These are phyloP conservation scores for Macrophya alboannulata DNA, from an alignment of 2,888 invertebrate genomes.

Conservation along the genomic window DNA sequence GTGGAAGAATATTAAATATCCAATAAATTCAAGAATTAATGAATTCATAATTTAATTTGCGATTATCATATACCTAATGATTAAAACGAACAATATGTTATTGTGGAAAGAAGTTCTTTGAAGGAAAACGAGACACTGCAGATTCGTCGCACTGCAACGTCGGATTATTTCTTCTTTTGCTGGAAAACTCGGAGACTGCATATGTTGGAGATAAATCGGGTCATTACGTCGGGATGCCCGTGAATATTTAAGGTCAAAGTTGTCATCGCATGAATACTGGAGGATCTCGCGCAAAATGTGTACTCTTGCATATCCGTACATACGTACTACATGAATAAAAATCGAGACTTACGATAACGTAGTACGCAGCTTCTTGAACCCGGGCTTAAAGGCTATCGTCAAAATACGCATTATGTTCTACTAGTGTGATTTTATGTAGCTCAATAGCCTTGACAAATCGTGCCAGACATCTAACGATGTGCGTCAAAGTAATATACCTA, in stretches of 20 bases:
- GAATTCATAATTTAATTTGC: not conserved
- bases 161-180: not conserved
- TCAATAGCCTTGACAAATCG: not conserved
- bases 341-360: not conserved
- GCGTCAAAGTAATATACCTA: not conserved
- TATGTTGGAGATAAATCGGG: not conserved
- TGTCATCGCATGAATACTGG: not conserved
- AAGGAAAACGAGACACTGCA: not conserved
- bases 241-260: slow-evolving; percentile 29
- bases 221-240: not conserved
- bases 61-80: not conserved
- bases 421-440: not conserved
- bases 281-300: not conserved
- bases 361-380: not conserved
- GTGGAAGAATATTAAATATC: not conserved
- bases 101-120: not conserved
- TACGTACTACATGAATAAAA: not conserved
- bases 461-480: not conserved
- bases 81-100: not conserved
- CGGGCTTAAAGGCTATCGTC: slow-evolving; percentile 27
- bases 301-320: not conserved
- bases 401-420: not conserved
- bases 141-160: not conserved
- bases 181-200: not conserved
- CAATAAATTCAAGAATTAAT: not conserved